Evolutionary conservation across 2,797 vertebrate genomes (phyloP).

Genomic region (Erpetoichthys calabaricus): DNA sequence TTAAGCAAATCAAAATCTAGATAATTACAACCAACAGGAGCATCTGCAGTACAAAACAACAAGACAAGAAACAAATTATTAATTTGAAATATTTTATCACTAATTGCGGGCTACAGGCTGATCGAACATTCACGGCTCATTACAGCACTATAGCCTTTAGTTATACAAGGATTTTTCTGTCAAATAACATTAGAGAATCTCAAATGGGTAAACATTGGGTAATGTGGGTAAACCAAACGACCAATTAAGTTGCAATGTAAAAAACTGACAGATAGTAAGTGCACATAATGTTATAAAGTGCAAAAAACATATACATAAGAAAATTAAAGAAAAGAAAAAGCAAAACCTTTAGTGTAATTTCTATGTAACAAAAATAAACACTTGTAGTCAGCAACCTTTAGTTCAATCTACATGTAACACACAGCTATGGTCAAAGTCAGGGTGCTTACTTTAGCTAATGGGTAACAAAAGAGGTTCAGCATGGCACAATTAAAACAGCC

Average conservation of each 20-base stretch:
- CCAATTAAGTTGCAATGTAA: constrained; percentile 8
- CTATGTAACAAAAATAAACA: background rate
- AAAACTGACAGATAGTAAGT: background rate
- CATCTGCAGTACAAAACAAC: constrained; percentile 5
- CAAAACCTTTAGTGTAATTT: background rate
- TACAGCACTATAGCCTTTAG: constrained; percentile 31
- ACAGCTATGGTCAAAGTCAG: too few species aligned
- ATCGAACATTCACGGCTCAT: constrained; percentile 24
- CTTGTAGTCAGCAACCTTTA: background rate
- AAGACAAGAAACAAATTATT: constrained; percentile 17
- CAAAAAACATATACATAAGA: constrained; percentile 7
- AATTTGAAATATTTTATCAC: constrained; percentile 20
- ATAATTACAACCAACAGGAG: background rate
- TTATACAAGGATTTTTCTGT: constrained; percentile 30
- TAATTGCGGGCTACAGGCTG: constrained; percentile 30
- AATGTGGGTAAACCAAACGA: constrained; percentile 31
- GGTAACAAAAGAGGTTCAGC: too few species aligned
- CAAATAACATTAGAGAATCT: constrained; percentile 27
- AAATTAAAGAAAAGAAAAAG: constrained; percentile 13
- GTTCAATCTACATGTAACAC: too few species aligned
- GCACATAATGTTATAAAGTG: too few species aligned
- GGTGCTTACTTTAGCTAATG: too few species aligned
- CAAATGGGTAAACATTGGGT: constrained; percentile 30
- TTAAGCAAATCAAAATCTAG: background rate
- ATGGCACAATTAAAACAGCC: too few species aligned